A percentile compares a stretch with the other conserved stretches of the same genome.
Conservation (phyloP, 2,797 vertebrate genomes). For the Melanotaenia maccullochi region DNA sequence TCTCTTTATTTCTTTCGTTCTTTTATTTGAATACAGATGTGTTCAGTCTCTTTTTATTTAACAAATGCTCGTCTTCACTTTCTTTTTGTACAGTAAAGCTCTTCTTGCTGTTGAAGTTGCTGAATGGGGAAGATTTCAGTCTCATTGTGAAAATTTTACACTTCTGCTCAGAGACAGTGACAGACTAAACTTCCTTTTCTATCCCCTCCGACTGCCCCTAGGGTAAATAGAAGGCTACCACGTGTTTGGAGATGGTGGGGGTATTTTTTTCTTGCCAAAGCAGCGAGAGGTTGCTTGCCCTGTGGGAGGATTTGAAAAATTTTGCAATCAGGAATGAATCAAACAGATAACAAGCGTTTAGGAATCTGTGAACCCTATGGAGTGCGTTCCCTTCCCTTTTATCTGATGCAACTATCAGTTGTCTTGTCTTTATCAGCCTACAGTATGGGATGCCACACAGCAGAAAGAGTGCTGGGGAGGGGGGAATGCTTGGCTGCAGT, state of each 20-base stretch:
- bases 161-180: conserved; percentile 41
- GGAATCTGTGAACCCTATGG: conserved; percentile 81
- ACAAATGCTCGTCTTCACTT: conserved; percentile 35
- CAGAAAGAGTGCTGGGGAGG: conserved; percentile 9
- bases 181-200: conserved; percentile 57
- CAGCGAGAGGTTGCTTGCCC: conserved; percentile 59
- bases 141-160: conserved; percentile 49
- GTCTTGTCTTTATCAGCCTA: conserved; percentile 79
- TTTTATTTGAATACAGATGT: conserved; percentile 53
- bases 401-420: conserved; percentile 77
- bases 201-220: conserved; percentile 23
- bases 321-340: conserved; percentile 84
- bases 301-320: conserved; percentile 81
- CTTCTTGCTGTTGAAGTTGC: conserved; percentile 31
- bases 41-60: conserved; percentile 48
- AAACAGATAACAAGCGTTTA: conserved; percentile 85
- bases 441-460: conserved; percentile 72
- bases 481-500: conserved; percentile 81
- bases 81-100: conserved; percentile 41
- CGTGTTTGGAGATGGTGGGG: conserved; percentile 36
- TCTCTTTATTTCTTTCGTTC: conserved; percentile 60
- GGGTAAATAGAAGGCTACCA: conserved; percentile 74
- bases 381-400: conserved; percentile 65
- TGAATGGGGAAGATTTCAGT: conserved; percentile 51
- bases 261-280: conserved; percentile 5